These are phyloP conservation scores for Pandemis heparana DNA, from an alignment of 2,888 invertebrate genomes.

Conservation along the genomic window DNA sequence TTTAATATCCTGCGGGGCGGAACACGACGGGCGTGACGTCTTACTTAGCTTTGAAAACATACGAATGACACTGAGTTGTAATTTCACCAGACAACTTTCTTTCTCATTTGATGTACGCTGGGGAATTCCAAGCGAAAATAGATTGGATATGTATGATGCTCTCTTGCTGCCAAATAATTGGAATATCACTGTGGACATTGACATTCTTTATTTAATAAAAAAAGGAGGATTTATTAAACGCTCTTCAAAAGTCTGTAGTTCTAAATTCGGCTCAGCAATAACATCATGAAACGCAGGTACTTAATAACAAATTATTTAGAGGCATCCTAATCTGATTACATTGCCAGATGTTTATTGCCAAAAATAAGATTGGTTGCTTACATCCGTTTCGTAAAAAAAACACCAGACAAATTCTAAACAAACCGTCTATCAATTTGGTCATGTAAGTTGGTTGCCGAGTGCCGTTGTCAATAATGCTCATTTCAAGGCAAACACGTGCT, in stretches of 20 bases:
- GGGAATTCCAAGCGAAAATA: constrained; percentile 76
- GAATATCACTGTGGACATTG: constrained; percentile 78
- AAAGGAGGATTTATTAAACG: constrained; percentile 11
- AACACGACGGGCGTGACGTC: constrained; percentile 5
- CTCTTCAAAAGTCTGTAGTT: constrained; percentile 2
- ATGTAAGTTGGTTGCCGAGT: constrained; percentile 54
- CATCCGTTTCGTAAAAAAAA: neutral
- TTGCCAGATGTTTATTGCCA: constrained; percentile 9
- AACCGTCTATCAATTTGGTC: constrained; percentile 11
- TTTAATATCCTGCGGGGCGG: constrained; percentile 18
- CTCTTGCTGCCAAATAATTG: constrained; percentile 79
- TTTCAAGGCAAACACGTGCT: constrained; percentile 69
- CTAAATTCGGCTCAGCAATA: neutral
- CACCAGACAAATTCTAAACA: constrained; percentile 8
- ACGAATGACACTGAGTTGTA: constrained; percentile 36
- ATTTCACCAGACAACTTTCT: constrained; percentile 48
- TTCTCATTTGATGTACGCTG: constrained; percentile 47
- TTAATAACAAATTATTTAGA: neutral
- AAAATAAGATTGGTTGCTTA: neutral
- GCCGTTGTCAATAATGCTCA: constrained; percentile 61
- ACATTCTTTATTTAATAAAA: constrained; percentile 59
- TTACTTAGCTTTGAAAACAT: constrained; percentile 17
- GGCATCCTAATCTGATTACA: constrained; percentile 7
- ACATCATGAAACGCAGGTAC: neutral
- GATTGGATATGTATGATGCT: constrained; percentile 78